Percentiles rank a stretch among this genome's conserved stretches.
Evolutionary conservation across 2,888 invertebrate genomes (phyloP).

Genomic region (Venustoraphidia nigricollis): DNA sequence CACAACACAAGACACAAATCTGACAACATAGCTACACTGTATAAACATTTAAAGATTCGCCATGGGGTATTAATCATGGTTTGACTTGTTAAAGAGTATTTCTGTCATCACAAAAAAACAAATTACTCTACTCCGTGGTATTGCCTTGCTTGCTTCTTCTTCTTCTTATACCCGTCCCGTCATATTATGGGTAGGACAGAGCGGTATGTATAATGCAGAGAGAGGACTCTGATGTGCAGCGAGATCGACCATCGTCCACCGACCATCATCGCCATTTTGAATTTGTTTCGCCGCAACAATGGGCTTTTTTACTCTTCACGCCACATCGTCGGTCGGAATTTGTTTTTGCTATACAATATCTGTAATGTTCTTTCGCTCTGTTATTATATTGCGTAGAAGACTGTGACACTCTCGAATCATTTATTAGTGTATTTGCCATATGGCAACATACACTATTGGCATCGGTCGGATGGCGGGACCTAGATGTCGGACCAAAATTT

Average conservation of each 20-base stretch:
- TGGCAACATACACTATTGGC: too few species aligned
- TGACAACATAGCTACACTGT: too few species aligned
- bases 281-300: conserved; percentile 25
- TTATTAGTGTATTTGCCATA: too few species aligned
- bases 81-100: conserved; percentile 22
- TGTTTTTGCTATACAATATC: background rate
- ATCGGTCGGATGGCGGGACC: too few species aligned
- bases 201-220: too few species aligned
- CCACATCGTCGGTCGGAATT: background rate
- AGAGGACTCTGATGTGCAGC: too few species aligned
- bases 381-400: too few species aligned
- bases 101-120: conserved; percentile 24
- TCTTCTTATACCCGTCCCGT: background rate
- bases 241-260: background rate
- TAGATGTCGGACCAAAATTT: too few species aligned
- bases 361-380: too few species aligned
- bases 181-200: too few species aligned
- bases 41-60: conserved; percentile 15
- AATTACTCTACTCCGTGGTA: conserved; percentile 24
- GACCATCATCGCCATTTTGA: conserved; percentile 22
- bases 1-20: too few species aligned
- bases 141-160: background rate
- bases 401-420: too few species aligned
- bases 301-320: background rate
- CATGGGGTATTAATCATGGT: conserved; percentile 24